These are phyloP conservation scores for Clostera curtula DNA, from an alignment of 2,888 invertebrate species.

Conservation along the genomic window DNA sequence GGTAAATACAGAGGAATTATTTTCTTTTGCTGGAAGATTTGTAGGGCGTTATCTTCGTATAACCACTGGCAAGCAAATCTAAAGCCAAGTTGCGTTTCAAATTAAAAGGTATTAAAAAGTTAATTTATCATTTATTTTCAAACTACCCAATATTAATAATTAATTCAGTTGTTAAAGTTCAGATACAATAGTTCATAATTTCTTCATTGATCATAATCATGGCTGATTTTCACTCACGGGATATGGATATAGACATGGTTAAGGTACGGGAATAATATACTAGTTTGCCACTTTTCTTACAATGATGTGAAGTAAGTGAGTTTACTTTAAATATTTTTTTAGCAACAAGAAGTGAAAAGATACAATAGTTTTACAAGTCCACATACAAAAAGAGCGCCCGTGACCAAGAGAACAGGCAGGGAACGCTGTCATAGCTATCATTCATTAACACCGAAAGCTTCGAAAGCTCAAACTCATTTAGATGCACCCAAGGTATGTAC, in stretches of 20 bases:
- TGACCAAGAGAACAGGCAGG: constrained; percentile 46
- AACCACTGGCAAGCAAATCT: too few species aligned
- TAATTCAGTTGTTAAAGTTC: too few species aligned
- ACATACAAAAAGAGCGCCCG: constrained; percentile 34
- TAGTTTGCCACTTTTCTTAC: too few species aligned
- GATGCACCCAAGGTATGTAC: constrained; percentile 40
- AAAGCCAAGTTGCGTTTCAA: too few species aligned
- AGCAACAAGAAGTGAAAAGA: constrained; percentile 44
- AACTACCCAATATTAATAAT: too few species aligned
- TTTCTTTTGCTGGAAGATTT: too few species aligned
- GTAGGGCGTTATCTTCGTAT: too few species aligned
- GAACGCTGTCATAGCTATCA: constrained; percentile 60
- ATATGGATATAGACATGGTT: constrained; percentile 18
- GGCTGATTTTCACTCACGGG: constrained; percentile 7
- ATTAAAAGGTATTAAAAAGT: too few species aligned
- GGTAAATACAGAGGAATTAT: too few species aligned
- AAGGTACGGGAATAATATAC: too few species aligned
- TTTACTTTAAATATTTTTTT: constrained; percentile 1
- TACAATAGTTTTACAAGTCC: constrained; percentile 55
- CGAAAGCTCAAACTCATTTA: constrained; percentile 18
- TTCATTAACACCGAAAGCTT: constrained; percentile 31
- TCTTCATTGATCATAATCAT: constrained; percentile 17
- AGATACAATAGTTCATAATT: too few species aligned
- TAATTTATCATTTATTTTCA: too few species aligned
- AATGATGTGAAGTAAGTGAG: neutral